Conservation (phyloP, 2,797 vertebrate species). For the Molossus molossus region DNA sequence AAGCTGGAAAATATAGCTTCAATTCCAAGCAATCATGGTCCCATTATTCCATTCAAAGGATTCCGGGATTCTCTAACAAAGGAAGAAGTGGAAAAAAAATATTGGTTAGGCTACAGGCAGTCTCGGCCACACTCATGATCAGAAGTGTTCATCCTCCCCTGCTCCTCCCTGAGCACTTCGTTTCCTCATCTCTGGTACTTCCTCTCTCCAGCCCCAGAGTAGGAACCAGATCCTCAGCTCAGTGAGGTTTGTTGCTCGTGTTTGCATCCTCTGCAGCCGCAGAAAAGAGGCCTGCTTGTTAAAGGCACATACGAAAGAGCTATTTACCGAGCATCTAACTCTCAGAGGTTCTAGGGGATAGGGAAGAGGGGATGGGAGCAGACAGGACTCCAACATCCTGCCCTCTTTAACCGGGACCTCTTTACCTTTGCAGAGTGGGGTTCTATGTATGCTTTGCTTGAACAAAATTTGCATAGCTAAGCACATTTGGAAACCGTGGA, state of each 20-base stretch:
- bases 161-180: neutral
- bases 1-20: slow-evolving; percentile 40
- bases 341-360: neutral
- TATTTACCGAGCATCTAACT: neutral
- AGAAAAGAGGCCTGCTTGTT: neutral
- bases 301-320: neutral
- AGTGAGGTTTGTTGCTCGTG: neutral
- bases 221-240: neutral
- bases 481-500: neutral
- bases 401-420: neutral
- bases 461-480: neutral
- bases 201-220: neutral
- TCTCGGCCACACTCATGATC: neutral
- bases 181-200: neutral
- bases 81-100: neutral
- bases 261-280: neutral
- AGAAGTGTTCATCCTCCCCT: neutral
- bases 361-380: neutral
- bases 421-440: neutral
- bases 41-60: neutral
- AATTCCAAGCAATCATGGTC: neutral
- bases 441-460: neutral
- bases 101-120: neutral
- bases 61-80: neutral
- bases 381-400: neutral